These are phyloP conservation scores for Phrynosoma blainvillii DNA, from an alignment of 2,113 vertebrate genomes.

Conservation along the genomic window DNA sequence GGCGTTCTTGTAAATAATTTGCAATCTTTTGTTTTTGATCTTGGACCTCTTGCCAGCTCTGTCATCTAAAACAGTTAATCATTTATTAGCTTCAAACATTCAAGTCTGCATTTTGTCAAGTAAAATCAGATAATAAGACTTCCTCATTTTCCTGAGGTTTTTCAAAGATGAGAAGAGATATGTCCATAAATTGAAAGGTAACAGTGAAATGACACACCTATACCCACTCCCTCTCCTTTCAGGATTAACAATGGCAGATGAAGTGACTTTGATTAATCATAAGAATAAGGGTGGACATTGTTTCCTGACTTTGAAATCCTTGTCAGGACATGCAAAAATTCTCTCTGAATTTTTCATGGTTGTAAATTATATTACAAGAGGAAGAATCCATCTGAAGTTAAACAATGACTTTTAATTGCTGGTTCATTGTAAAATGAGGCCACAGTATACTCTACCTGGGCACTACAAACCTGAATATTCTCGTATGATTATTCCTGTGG, in stretches of 20 bases:
- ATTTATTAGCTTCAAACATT: slow-evolving; percentile 42
- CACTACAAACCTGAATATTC: neutral
- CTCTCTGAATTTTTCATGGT: neutral
- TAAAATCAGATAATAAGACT: slow-evolving; percentile 29
- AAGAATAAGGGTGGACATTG: neutral
- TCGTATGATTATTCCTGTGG: neutral
- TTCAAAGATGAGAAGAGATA: neutral
- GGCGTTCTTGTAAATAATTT: slow-evolving; percentile 22
- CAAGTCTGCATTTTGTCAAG: slow-evolving; percentile 18
- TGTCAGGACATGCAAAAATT: slow-evolving; percentile 24
- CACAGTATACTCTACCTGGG: slow-evolving; percentile 28
- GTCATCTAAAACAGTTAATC: slow-evolving; percentile 52
- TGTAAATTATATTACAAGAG: neutral
- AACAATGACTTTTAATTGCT: slow-evolving; percentile 50
- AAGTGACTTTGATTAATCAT: slow-evolving; percentile 3
- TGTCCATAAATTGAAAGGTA: slow-evolving; percentile 8
- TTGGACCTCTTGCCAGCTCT: slow-evolving; percentile 35
- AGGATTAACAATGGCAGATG: neutral
- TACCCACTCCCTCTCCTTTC: neutral
- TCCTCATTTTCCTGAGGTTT: slow-evolving; percentile 40
- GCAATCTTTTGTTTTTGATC: slow-evolving; percentile 49
- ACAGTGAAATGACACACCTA: neutral
- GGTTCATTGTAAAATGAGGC: slow-evolving; percentile 71
- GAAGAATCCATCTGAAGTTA: neutral
- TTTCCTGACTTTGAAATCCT: neutral